A percentile compares a stretch with the other conserved stretches of the same genome.
Conservation (phyloP, 2,888 invertebrate genomes). For the Caenorhabditis becei region DNA sequence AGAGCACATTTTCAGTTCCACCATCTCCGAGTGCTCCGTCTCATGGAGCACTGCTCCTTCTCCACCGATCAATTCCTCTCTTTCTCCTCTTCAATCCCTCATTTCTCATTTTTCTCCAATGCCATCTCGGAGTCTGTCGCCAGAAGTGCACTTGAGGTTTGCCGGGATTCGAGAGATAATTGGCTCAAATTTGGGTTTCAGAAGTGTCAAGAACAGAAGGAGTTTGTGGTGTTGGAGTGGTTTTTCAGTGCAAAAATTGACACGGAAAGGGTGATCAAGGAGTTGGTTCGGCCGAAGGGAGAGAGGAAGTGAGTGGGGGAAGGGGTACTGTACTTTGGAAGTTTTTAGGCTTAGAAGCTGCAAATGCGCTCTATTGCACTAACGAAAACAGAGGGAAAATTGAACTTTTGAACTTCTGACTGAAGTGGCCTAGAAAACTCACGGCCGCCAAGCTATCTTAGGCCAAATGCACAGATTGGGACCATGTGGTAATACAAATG, state of each 20-base stretch:
- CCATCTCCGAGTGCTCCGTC: slow-evolving; percentile 1
- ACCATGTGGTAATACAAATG: too few species aligned
- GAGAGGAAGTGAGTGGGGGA: slow-evolving; percentile 22
- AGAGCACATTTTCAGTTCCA: slow-evolving; percentile 25
- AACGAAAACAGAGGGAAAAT: too few species aligned
- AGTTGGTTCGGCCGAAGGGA: not conserved
- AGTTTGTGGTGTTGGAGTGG: slow-evolving; percentile 31
- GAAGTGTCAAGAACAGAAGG: not conserved
- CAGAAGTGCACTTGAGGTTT: slow-evolving; percentile 4
- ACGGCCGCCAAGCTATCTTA: too few species aligned
- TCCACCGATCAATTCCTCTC: slow-evolving; percentile 16
- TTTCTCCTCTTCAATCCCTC: slow-evolving; percentile 11
- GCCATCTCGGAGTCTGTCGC: slow-evolving; percentile 4
- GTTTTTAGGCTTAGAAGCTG: too few species aligned
- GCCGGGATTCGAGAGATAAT: not conserved
- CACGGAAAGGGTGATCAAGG: not conserved
- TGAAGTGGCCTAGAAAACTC: too few species aligned
- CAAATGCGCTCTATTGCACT: too few species aligned
- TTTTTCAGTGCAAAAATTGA: slow-evolving; percentile 13
- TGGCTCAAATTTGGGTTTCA: not conserved
- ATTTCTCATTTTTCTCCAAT: slow-evolving; percentile 35
- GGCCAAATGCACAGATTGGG: too few species aligned
- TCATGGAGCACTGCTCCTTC: slow-evolving; percentile 30
- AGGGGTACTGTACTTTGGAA: too few species aligned
- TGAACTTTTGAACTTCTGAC: too few species aligned